Evolutionary conservation across 2,797 vertebrate genomes (phyloP).

Genomic region (Acropternis orthonyx): DNA sequence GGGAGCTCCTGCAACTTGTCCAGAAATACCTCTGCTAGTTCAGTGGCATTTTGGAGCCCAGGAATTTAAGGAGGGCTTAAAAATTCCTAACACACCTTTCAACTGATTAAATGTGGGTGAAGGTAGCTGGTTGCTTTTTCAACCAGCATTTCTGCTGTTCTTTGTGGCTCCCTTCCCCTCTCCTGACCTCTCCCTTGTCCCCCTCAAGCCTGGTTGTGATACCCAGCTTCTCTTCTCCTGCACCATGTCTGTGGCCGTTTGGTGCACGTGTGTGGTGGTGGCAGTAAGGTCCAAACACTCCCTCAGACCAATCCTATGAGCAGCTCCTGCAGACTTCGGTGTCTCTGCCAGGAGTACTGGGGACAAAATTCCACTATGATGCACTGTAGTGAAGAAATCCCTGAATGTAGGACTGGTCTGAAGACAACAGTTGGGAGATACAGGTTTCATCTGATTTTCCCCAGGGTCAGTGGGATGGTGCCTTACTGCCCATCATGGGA

Average conservation of each 20-base stretch:
- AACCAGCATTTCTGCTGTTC: not conserved
- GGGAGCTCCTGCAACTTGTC: conserved; percentile 62
- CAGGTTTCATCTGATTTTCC: not conserved
- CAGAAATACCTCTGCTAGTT: conserved; percentile 41
- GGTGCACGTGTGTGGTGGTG: not conserved
- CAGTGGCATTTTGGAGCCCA: conserved; percentile 9
- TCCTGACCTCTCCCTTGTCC: not conserved
- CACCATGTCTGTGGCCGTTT: not conserved
- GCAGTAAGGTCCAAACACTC: fast-evolving
- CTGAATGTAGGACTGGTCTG: not conserved
- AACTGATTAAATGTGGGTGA: not conserved
- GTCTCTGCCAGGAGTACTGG: not conserved
- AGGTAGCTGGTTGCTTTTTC: not conserved
- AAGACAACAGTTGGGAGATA: not conserved
- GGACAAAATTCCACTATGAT: not conserved
- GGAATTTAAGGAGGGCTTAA: conserved; percentile 50
- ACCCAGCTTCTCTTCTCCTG: not conserved
- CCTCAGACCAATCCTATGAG: not conserved
- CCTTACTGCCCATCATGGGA: not conserved
- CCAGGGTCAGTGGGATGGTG: not conserved
- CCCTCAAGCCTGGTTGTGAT: not conserved
- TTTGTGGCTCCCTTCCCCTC: not conserved
- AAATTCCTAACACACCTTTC: not conserved
- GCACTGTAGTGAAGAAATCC: not conserved
- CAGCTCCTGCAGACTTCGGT: not conserved